Evolutionary conservation across 2,888 invertebrate species (phyloP).

Genomic region (Philereme vetulata): DNA sequence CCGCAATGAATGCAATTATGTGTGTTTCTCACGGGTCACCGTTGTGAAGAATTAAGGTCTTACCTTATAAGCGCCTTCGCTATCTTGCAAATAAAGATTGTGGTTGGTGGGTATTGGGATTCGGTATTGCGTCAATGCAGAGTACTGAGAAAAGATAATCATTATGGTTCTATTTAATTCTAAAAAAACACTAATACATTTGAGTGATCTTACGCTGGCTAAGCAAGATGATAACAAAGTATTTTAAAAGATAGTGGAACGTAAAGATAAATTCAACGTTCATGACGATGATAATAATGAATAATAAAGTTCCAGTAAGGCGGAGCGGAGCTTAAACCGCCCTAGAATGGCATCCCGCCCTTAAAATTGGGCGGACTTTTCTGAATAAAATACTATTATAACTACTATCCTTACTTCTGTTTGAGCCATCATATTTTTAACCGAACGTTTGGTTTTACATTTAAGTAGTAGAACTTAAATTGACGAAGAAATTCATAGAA

Average conservation of each 20-base stretch:
- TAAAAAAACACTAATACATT: neutral
- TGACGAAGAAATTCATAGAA: too few relatives aligned
- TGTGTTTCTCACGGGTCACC: conserved; percentile 71
- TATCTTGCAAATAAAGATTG: conserved; percentile 39
- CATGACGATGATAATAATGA: neutral
- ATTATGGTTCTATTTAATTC: neutral
- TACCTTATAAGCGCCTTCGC: conserved; percentile 21
- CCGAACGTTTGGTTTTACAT: neutral
- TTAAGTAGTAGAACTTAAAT: neutral
- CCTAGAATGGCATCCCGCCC: conserved; percentile 55
- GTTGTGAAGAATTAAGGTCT: conserved; percentile 37
- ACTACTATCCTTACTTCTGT: too few relatives aligned
- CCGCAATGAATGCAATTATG: conserved; percentile 63
- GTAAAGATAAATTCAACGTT: too few relatives aligned
- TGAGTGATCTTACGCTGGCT: neutral
- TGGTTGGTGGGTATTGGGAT: conserved; percentile 14
- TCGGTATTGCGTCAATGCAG: conserved; percentile 3
- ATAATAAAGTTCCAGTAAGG: conserved; percentile 13
- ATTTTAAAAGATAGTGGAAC: too few relatives aligned
- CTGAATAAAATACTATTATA: too few relatives aligned
- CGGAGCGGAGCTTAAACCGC: conserved; percentile 49
- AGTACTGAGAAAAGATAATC: conserved; percentile 6
- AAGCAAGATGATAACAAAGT: neutral
- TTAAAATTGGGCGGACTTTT: conserved; percentile 48
- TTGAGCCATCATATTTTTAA: too few relatives aligned